These are phyloP conservation scores for Drosophila biarmipes DNA, from an alignment of 1,140 invertebrate species.

Conservation along the genomic window DNA sequence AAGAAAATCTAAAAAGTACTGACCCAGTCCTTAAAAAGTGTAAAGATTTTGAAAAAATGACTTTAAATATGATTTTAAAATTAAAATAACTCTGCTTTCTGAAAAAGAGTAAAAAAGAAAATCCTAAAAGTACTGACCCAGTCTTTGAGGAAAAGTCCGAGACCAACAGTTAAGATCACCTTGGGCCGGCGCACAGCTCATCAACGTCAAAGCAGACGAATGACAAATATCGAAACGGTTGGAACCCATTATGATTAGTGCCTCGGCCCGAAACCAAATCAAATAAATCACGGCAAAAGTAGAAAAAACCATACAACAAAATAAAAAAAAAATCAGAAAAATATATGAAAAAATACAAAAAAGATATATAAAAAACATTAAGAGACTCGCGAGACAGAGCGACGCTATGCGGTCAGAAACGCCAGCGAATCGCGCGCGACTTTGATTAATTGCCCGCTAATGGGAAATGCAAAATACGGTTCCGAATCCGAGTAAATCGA, in stretches of 20 bases:
- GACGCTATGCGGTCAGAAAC: slow-evolving; percentile 39
- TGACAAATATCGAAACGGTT: slow-evolving; percentile 53
- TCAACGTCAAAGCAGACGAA: slow-evolving; percentile 15
- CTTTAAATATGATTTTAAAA: neutral
- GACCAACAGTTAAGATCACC: slow-evolving; percentile 10
- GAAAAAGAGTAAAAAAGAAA: neutral
- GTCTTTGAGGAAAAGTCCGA: slow-evolving; percentile 1
- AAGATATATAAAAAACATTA: slow-evolving; percentile 12
- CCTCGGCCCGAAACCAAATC: slow-evolving; percentile 19
- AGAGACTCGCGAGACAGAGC: slow-evolving; percentile 57
- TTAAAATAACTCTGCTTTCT: too few relatives aligned
- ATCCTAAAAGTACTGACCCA: neutral
- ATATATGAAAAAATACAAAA: slow-evolving; percentile 18
- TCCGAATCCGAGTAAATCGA: slow-evolving; percentile 13
- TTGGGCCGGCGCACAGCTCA: slow-evolving; percentile 22
- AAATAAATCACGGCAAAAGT: slow-evolving; percentile 48
- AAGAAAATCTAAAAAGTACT: too few relatives aligned
- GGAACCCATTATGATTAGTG: slow-evolving; percentile 49
- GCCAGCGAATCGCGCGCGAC: slow-evolving; percentile 60
- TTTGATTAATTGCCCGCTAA: slow-evolving; percentile 67
- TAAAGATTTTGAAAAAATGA: neutral
- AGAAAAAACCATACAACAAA: slow-evolving; percentile 1
- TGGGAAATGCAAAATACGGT: slow-evolving; percentile 35
- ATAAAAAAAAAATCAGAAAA: slow-evolving; percentile 4
- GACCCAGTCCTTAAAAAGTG: slow-evolving; percentile 7